Evolutionary conservation across 2,888 invertebrate species (phyloP).

Genomic region (Orthonevra nobilis): DNA sequence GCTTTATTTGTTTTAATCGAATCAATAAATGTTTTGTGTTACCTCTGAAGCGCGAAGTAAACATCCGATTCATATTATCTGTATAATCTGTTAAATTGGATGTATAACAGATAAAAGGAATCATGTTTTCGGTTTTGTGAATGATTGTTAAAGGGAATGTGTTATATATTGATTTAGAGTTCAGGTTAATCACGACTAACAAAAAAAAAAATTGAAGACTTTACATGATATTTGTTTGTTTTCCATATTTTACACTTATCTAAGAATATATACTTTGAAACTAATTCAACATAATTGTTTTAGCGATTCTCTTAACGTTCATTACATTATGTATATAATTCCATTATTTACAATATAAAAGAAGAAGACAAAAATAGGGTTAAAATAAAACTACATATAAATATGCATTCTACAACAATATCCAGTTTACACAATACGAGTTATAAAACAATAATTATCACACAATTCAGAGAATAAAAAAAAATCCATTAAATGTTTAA

Average conservation of each 20-base stretch:
- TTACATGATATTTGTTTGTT: constrained; percentile 1
- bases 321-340: constrained; percentile 24
- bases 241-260: constrained; percentile 9
- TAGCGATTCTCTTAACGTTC: constrained; percentile 2
- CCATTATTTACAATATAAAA: constrained; percentile 47
- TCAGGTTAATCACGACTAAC: too few relatives aligned
- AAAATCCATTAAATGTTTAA: constrained; percentile 7
- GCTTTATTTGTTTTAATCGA: too few relatives aligned
- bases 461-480: constrained; percentile 6
- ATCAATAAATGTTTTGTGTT: too few relatives aligned
- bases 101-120: too few relatives aligned
- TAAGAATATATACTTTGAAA: constrained; percentile 5
- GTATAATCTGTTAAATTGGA: too few relatives aligned
- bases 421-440: constrained; percentile 4
- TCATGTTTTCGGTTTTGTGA: too few relatives aligned
- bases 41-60: too few relatives aligned
- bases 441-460: constrained; percentile 1
- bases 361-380: constrained; percentile 3
- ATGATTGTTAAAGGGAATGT: not conserved
- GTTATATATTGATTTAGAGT: too few relatives aligned
- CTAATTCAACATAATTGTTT: constrained; percentile 3
- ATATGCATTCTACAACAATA: not conserved
- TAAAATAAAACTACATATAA: constrained; percentile 2
- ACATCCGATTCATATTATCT: too few relatives aligned
- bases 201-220: too few relatives aligned